Evolutionary conservation across 23 tunicate species (phyloP).

Genomic region (Trididemnum miniatum): DNA sequence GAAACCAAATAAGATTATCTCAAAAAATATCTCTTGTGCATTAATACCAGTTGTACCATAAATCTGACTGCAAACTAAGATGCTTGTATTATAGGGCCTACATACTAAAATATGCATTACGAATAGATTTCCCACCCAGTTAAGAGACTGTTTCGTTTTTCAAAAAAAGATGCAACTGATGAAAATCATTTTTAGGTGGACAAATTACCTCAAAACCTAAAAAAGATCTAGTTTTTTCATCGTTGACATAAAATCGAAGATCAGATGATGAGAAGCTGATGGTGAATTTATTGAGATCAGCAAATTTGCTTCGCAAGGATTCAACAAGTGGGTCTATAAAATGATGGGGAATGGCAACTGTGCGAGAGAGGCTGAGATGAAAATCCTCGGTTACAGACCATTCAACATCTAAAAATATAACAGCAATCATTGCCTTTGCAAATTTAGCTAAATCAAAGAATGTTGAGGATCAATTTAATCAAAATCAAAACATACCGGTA

Average conservation of each 20-base stretch:
- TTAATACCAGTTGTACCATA: too few relatives aligned
- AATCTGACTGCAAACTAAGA: too few relatives aligned
- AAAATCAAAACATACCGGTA: too few relatives aligned
- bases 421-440: too few relatives aligned
- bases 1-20: too few relatives aligned
- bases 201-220: slow-evolving; percentile 44
- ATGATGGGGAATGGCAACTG: slow-evolving; percentile 54
- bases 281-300: not conserved
- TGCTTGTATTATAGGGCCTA: too few relatives aligned
- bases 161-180: not conserved
- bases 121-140: too few relatives aligned
- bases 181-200: not conserved
- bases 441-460: too few relatives aligned
- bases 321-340: slow-evolving; percentile 51
- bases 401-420: slow-evolving; percentile 11
- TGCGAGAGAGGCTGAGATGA: slow-evolving; percentile 41
- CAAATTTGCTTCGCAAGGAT: slow-evolving; percentile 10
- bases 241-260: slow-evolving; percentile 50
- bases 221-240: slow-evolving; percentile 55
- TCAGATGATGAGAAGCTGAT: not conserved
- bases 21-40: too few relatives aligned
- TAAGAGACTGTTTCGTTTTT: too few relatives aligned
- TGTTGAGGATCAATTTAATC: too few relatives aligned
- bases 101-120: too few relatives aligned
- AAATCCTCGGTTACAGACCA: slow-evolving; percentile 29